Evolutionary conservation across 2,888 invertebrate species (phyloP), one percentile per base, ranked within the genome.

Genomic region (Orgyia antiqua): DNA sequence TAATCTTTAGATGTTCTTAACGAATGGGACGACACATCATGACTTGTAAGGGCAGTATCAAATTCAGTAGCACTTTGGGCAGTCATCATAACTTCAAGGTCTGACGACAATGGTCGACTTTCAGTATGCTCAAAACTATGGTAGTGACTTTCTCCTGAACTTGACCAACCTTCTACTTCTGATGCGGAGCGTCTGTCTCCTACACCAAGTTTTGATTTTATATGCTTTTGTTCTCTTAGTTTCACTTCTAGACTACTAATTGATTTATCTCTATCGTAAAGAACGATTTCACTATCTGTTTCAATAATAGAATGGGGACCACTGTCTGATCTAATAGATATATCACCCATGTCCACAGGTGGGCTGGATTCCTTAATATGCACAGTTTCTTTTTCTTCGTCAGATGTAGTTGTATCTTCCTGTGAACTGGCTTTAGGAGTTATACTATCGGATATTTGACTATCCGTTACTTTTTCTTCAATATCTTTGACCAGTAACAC

Each of bases 101-200:
- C 96, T 0, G 96, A 95, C 2, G 96, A 96, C 37, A 93, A 88
- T 0, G 96, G 96, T 51, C 96, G 88, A 58, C 94, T 93, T 36
- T 92, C 92, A 10, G 91, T 91, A 58, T 93, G 91, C 62, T 95
- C 95, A 63, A 94, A 94, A 41, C 96, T 96, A 42, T 94, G 95
- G 63, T 95, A 95, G 51, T 94, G 93, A 62, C 95, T 95, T 57
- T 94, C 95, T 9, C 95, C 95, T 8, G 95, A 95, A 75, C 95
- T 95, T 0, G 95, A 95, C 74, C 93, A 93, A 2, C 90, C 87
- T 68, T 96, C 95, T 12, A 92, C 87, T 54, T 95, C 94, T 12
- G 93, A 90, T 19, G 92, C 92, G 0, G 94, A 94, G 58, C 91
- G 90, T 28, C 94, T 87, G 45, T 93, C 93, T 2, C 74, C 78